Conservation (phyloP, 2,888 invertebrate species). For the Ophioninae sp. region DNA sequence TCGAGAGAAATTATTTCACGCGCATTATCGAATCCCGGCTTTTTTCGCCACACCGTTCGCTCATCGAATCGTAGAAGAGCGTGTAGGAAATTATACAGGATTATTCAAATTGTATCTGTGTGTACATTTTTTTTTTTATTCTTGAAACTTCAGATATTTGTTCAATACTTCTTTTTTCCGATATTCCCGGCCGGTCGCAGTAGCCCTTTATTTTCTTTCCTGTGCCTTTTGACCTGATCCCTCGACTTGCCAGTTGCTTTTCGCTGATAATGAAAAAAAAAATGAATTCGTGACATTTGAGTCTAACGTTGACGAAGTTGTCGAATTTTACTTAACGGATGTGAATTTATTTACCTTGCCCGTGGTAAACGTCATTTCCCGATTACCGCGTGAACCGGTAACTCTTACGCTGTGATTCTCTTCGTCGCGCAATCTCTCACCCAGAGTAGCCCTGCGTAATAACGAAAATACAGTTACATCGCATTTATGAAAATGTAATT, state of each 20-base stretch:
- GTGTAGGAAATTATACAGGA: slow-evolving; percentile 32
- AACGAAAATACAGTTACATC: neutral
- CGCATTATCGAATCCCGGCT: slow-evolving; percentile 46
- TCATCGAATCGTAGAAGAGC: slow-evolving; percentile 7
- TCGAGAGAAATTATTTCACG: slow-evolving; percentile 46
- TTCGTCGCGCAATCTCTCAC: slow-evolving; percentile 87
- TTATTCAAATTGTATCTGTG: slow-evolving; percentile 4
- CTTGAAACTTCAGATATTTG: slow-evolving; percentile 56
- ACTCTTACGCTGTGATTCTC: slow-evolving; percentile 82
- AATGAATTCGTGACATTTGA: neutral
- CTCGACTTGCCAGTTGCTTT: slow-evolving; percentile 78
- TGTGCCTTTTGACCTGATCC: slow-evolving; percentile 85
- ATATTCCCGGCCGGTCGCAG: slow-evolving; percentile 83
- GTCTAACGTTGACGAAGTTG: neutral
- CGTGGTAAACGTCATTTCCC: slow-evolving; percentile 90
- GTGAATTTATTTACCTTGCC: slow-evolving; percentile 80
- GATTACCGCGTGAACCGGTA: slow-evolving; percentile 86
- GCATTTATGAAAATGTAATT: neutral
- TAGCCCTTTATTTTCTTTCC: slow-evolving; percentile 87
- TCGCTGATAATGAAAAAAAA: slow-evolving; percentile 59
- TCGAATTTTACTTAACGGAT: neutral
- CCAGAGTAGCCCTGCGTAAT: slow-evolving; percentile 85
- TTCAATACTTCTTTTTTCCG: slow-evolving; percentile 78
- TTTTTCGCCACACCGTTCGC: slow-evolving; percentile 22
- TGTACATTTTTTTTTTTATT: neutral